phyloP scores from a whole-genome alignment of 1,140 invertebrate genomes.

The Elysia chlorotica region DNA sequence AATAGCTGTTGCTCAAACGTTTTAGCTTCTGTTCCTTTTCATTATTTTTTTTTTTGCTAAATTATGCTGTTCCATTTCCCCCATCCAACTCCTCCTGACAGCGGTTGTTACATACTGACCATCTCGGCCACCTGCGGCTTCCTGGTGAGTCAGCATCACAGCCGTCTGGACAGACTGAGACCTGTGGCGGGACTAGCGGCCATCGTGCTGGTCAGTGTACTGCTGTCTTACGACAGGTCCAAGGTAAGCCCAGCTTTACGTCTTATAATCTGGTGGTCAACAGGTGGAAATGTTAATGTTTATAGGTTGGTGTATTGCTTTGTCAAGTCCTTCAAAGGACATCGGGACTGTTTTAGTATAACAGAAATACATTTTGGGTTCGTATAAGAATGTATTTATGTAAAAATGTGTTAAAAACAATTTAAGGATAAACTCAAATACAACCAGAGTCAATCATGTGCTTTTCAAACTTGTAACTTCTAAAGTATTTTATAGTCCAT shows the following conservation, averaged over 20 bases:
- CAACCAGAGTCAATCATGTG: neutral
- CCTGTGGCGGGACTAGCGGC: conserved; percentile 31
- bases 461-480: too few species aligned
- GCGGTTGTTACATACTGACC: conserved; percentile 7
- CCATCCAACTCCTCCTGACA: neutral
- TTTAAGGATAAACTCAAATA: neutral
- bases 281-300: too few species aligned
- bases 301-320: too few species aligned
- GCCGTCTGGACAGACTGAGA: conserved; percentile 27
- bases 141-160: conserved; percentile 24
- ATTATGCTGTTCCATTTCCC: too few species aligned
- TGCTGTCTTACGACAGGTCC: conserved; percentile 34
- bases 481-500: too few species aligned
- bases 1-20: too few species aligned
- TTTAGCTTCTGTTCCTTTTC: too few species aligned
- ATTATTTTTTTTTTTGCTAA: neutral
- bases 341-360: too few species aligned
- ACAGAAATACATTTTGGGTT: neutral
- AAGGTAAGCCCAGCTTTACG: too few species aligned
- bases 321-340: too few species aligned
- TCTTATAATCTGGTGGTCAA: too few species aligned
- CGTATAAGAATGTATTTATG: neutral
- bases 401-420: neutral
- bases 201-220: conserved; percentile 31
- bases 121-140: conserved; percentile 15